phyloP scores from a whole-genome alignment of 2,797 vertebrate species.

The Microcaecilia unicolor region DNA sequence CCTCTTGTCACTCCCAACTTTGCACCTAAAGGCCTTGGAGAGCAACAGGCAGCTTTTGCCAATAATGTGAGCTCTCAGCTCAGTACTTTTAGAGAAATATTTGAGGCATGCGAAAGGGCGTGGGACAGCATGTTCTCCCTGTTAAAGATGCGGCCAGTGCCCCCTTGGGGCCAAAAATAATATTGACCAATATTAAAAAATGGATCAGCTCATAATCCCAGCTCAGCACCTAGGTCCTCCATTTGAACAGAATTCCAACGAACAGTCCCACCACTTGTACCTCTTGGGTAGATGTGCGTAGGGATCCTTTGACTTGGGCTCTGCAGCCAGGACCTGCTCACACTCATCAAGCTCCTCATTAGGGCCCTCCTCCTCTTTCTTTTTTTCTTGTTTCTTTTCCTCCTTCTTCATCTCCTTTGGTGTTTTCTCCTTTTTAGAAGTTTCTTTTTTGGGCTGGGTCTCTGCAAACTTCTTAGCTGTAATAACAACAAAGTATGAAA shows the following conservation, averaged over 20 bases:
- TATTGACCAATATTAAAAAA: too few species aligned
- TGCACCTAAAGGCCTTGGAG: too few species aligned
- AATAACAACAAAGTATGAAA: neutral
- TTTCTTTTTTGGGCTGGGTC: constrained; percentile 80
- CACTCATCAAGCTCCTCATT: constrained; percentile 80
- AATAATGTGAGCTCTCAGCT: neutral
- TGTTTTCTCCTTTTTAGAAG: constrained; percentile 77
- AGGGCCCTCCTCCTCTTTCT: constrained; percentile 44
- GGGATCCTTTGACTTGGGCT: constrained; percentile 87
- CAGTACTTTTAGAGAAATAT: neutral
- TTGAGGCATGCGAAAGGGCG: neutral
- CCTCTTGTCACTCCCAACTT: too few species aligned
- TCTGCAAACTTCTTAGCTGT: constrained; percentile 86
- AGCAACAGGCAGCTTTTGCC: too few species aligned
- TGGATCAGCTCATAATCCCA: too few species aligned
- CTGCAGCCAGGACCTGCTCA: constrained; percentile 75
- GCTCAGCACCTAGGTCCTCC: too few species aligned
- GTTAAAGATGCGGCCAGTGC: neutral
- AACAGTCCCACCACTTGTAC: too few species aligned
- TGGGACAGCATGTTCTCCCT: neutral
- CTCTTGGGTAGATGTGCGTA: constrained; percentile 81
- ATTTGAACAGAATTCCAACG: too few species aligned
- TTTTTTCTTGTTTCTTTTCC: constrained; percentile 76
- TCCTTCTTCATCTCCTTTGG: constrained; percentile 70
- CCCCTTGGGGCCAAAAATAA: neutral